These are phyloP conservation scores for Nephotettix cincticeps DNA, from an alignment of 1,140 invertebrate genomes.

Conservation along the genomic window DNA sequence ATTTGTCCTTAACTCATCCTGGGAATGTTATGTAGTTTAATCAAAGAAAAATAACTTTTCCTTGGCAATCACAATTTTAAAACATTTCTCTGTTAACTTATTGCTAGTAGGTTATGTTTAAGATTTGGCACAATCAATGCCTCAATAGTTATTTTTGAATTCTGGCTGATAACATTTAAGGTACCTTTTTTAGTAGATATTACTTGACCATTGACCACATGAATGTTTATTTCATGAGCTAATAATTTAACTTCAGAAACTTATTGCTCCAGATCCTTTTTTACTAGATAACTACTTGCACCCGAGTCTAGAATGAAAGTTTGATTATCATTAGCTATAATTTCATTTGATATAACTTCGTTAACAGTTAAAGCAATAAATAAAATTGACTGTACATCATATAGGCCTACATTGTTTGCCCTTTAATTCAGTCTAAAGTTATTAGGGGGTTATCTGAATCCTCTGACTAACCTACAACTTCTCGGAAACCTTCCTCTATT, in stretches of 20 bases:
- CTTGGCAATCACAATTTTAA: too few species aligned
- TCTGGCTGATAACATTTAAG: too few species aligned
- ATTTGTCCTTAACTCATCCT: too few species aligned
- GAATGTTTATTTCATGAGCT: not conserved
- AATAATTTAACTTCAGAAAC: not conserved
- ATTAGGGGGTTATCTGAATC: too few species aligned
- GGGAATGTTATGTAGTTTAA: too few species aligned
- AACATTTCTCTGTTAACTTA: too few species aligned
- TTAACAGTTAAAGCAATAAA: not conserved
- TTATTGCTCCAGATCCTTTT: not conserved
- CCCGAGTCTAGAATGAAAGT: not conserved
- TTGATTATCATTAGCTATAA: not conserved
- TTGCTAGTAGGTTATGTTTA: too few species aligned
- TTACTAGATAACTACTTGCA: constrained; percentile 2
- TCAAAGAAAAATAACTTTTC: too few species aligned
- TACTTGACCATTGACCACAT: not conserved
- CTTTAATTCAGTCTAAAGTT: too few species aligned
- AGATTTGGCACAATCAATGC: too few species aligned
- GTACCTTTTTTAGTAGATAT: not conserved
- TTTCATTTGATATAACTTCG: not conserved
- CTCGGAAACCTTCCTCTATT: not conserved
- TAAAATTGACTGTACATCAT: not conserved
- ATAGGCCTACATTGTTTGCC: not conserved
- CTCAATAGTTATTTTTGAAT: too few species aligned
- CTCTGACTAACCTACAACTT: not conserved